Base-by-base conservation (phyloP, 1,140 invertebrate species). In the Achroia grisella region DNA sequence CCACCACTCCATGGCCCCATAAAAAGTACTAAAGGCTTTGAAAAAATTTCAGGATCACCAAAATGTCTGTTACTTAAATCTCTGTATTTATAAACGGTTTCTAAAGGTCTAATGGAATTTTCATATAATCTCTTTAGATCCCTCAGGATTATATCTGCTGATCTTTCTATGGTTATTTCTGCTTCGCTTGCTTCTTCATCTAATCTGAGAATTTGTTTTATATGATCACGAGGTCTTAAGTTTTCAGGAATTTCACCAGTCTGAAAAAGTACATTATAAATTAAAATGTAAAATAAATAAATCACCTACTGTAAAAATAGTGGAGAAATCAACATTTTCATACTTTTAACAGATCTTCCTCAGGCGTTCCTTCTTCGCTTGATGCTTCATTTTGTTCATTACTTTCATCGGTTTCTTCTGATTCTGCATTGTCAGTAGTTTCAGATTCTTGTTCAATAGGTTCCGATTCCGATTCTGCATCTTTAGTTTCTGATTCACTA, bases 1-100 rank as follows among this genome's bases (percentile, higher is more conserved):
- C 97, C 97, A 52, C 95, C 95, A 65, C 95, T 97, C 95, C 96
- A 98, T 13, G 96, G 96, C 29, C 97, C 96, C 93, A 98, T 94
- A 64, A 98, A 96, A 0, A 98, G 83, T 33, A 98, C 89, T 66
- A 98, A 85, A 6, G 97, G 96, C 75, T 97, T 98, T 0, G 95
- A 96, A 81, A 97, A 97, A 72, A 98, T 97, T 89, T 98, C 96
- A 5, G 95, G 93, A 88, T 98, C 96, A 82, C 94, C 94, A 70
- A 96, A 96, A 84, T 96, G 94, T 52, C 96, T 89, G 66, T 97
- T 97, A 66, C 95, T 97, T 31, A 98, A 89, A 72, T 97, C 95
- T 65, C 94, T 90, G 67, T 97, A 98, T 77, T 97, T 97, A 78
- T 97, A 98, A 10, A 96, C 77, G 8, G 88, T 90, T 87, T 98